A percentile compares a stretch with the other conserved stretches of the same genome.
These are phyloP conservation scores for Tinea trinotella DNA, from an alignment of 2,888 invertebrate species.

Conservation along the genomic window DNA sequence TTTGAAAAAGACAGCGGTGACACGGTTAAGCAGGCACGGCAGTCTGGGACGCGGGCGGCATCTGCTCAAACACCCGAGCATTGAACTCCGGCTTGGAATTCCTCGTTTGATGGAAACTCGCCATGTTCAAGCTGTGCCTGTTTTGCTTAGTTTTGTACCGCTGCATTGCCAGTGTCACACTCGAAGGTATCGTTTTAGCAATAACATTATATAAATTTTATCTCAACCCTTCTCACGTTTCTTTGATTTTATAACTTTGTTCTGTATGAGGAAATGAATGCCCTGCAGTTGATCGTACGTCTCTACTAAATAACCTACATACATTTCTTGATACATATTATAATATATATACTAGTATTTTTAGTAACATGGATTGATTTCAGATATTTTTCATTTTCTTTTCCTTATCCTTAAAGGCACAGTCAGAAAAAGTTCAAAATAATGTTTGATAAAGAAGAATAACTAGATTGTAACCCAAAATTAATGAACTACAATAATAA, in stretches of 20 bases:
- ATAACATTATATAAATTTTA: background rate
- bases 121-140: constrained; percentile 21
- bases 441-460: no score
- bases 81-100: constrained; percentile 48
- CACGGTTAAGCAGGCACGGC: constrained; percentile 14
- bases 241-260: background rate
- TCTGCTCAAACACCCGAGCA: constrained; percentile 49
- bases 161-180: background rate
- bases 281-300: no score
- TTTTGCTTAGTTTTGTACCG: background rate
- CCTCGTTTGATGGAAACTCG: constrained; percentile 46
- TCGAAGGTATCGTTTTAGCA: background rate
- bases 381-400: no score
- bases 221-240: background rate
- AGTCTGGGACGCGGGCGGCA: constrained; percentile 25
- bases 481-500: no score
- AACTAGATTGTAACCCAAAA: no score
- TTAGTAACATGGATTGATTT: no score
- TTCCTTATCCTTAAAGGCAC: no score
- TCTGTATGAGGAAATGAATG: no score
- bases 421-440: no score
- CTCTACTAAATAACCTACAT: no score
- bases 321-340: no score
- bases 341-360: no score
- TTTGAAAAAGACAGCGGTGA: constrained; percentile 11